Evolutionary conservation across 2,888 invertebrate genomes (phyloP), one percentile per base, ranked within the genome.

Genomic region (Pasiphila rectangulata): DNA sequence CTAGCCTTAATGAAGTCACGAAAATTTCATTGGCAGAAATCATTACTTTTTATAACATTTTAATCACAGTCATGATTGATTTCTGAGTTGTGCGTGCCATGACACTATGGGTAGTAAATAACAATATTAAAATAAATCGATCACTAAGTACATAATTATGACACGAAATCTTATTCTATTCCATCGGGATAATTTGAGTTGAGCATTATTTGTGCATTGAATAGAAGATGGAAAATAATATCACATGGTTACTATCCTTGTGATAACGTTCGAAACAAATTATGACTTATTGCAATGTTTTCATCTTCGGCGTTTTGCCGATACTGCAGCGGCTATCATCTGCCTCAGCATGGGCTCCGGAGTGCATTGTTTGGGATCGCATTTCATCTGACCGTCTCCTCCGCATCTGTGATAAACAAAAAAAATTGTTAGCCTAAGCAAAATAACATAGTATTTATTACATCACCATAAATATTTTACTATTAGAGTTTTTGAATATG

Each of bases 301-400:
- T 91, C 92, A 93, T 92, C 93, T 93, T 86, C 93, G 91, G 84
- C 94, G 90, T 72, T 92, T 91, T 65, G 93, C 91, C 55, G 93
- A 92, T 57, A 93, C 93, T 57, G 94, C 95, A 42, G 94, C 94
- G 39, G 94, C 95, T 74, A 97, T 95, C 94, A 96, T 96, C 89
- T 96, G 95, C 74, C 95, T 91, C 72, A 96, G 88, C 93, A 96
- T 94, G 46, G 96, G 96, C 78, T 96, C 95, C 30, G 97, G 96
- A 63, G 95, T 94, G 83, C 97, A 97, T 57, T 93, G 93, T 82
- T 94, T 94, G 48, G 97, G 97, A 83, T 97, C 95, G 84, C 97
- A 97, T 85, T 96, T 94, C 97, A 97, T 97, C 84, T 96, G 95
- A 67, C 97, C 97, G 79, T 96, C 94, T 57, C 94, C 94, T 71